Percentiles rank a stretch among this genome's conserved stretches.
Evolutionary conservation across 2,113 vertebrate genomes (phyloP).

Genomic region (Lophotis ruficrista): DNA sequence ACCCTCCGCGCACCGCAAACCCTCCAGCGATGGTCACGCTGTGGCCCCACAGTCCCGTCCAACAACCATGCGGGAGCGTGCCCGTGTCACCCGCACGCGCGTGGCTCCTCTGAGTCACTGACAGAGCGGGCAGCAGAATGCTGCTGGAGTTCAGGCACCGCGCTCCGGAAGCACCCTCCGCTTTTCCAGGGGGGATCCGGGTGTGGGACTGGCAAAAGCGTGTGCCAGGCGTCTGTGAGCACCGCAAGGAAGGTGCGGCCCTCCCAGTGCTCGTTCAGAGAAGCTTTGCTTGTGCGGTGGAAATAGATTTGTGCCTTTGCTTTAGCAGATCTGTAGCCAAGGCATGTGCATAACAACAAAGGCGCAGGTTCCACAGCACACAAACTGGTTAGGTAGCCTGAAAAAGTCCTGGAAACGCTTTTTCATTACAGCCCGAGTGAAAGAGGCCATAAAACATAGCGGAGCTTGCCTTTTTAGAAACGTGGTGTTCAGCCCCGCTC

Average conservation of each 20-base stretch:
- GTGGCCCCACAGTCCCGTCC: not conserved
- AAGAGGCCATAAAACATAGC: not conserved
- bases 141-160: not conserved
- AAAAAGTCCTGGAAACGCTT: rapidly evolving
- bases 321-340: not conserved
- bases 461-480: not conserved
- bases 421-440: not conserved
- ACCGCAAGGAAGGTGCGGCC: rapidly evolving
- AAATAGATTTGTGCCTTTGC: not conserved
- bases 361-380: rapidly evolving
- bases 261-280: too few species aligned
- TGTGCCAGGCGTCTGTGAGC: rapidly evolving
- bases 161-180: rapidly evolving
- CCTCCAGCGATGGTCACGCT: too few species aligned
- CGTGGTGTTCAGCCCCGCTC: rapidly evolving
- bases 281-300: too few species aligned
- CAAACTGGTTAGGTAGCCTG: too few species aligned
- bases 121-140: rapidly evolving
- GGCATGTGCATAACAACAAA: rapidly evolving
- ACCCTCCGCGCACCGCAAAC: rapidly evolving
- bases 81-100: too few species aligned
- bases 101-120: not conserved
- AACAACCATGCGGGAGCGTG: not conserved
- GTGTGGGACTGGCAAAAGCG: rapidly evolving
- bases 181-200: rapidly evolving